Evolutionary conservation across 2,797 vertebrate species (phyloP).

Genomic region (Dipus sagitta): DNA sequence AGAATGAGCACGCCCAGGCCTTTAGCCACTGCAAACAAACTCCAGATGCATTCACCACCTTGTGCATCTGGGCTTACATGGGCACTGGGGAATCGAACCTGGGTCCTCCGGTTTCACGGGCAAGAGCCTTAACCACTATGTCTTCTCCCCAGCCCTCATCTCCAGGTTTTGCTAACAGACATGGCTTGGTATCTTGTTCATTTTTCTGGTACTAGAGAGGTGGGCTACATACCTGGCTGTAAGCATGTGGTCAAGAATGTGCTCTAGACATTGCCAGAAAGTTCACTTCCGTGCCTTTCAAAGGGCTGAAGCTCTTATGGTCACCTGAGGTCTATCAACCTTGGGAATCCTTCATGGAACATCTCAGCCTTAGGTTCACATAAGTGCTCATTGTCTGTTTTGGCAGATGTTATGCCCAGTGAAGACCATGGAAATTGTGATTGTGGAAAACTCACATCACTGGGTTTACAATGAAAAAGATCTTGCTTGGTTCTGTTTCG

Average conservation of each 20-base stretch:
- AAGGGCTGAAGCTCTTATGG: not conserved
- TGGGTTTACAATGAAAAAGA: not conserved
- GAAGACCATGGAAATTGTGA: slow-evolving; percentile 63
- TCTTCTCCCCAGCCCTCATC: too few species aligned
- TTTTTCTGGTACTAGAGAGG: not conserved
- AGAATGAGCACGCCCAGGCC: too few species aligned
- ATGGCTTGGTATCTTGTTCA: not conserved
- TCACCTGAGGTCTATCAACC: slow-evolving; percentile 34
- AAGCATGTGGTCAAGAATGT: not conserved
- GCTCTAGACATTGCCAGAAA: not conserved
- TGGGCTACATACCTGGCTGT: not conserved
- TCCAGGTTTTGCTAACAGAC: not conserved
- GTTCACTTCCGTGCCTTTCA: slow-evolving; percentile 49
- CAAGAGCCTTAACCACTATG: too few species aligned
- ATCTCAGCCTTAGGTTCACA: not conserved
- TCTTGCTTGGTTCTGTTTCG: not conserved
- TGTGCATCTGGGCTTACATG: too few species aligned
- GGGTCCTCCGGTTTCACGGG: too few species aligned
- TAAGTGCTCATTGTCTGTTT: slow-evolving; percentile 60
- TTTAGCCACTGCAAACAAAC: too few species aligned
- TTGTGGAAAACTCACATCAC: not conserved
- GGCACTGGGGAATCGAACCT: too few species aligned
- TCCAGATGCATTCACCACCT: too few species aligned
- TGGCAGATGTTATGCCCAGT: slow-evolving; percentile 53
- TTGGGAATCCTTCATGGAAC: slow-evolving; percentile 67